These are phyloP conservation scores for Aleiodes sp. DNA, from an alignment of 1,140 invertebrate species.

Conservation along the genomic window DNA sequence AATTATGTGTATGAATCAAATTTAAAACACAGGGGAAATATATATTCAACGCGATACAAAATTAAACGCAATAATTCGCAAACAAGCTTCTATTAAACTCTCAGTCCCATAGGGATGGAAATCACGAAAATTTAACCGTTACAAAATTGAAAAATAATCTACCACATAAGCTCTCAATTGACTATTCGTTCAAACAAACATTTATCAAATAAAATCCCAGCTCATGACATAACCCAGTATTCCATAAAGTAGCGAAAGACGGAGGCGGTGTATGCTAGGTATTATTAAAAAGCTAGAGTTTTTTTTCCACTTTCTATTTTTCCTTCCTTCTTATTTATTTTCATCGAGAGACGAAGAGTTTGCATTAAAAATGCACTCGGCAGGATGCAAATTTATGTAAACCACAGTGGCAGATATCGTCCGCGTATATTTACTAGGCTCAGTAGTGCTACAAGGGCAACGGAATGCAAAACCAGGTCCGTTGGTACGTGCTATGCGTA, in stretches of 20 bases:
- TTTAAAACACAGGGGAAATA: background rate
- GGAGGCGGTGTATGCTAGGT: background rate
- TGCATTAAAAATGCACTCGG: slow-evolving; percentile 42
- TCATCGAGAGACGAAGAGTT: slow-evolving; percentile 22
- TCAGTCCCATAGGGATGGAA: too few species aligned
- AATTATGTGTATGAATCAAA: background rate
- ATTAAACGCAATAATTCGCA: slow-evolving; percentile 8
- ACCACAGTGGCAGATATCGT: slow-evolving; percentile 45
- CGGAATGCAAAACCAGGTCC: slow-evolving; percentile 34
- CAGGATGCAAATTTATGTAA: slow-evolving; percentile 56
- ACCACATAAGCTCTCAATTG: background rate
- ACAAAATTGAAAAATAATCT: slow-evolving; percentile 2
- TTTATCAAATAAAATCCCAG: background rate
- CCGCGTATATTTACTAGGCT: slow-evolving; percentile 41
- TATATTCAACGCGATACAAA: background rate
- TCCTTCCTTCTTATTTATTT: background rate
- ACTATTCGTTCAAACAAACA: slow-evolving; percentile 4
- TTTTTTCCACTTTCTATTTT: background rate
- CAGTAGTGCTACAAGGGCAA: slow-evolving; percentile 10
- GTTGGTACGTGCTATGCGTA: slow-evolving; percentile 30
- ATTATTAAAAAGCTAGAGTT: background rate
- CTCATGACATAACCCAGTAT: background rate
- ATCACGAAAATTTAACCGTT: slow-evolving; percentile 11
- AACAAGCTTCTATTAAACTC: background rate
- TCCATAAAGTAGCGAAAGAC: background rate